A percentile compares a stretch with the other conserved stretches of the same genome.
Conservation (phyloP, 2,888 invertebrate species). For the Odontothrips loti region DNA sequence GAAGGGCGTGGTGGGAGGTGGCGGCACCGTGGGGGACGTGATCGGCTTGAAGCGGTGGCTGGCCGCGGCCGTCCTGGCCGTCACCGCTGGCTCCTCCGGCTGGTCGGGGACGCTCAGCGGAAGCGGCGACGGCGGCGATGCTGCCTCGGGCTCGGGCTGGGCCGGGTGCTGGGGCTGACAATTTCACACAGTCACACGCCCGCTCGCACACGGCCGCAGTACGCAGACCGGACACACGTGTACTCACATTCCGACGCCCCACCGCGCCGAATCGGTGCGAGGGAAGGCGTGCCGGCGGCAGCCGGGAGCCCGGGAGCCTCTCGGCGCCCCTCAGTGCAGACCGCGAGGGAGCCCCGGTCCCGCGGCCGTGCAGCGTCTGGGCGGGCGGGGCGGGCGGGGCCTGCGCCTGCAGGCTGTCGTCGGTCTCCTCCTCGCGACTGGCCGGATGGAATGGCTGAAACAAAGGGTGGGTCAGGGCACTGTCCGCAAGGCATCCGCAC, state of each 20-base stretch:
- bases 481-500: too few relatives aligned
- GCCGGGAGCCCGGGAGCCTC: too few relatives aligned
- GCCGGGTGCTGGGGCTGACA: background rate
- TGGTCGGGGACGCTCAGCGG: background rate
- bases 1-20: conserved; percentile 16
- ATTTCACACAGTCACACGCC: background rate
- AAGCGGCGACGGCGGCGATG: background rate
- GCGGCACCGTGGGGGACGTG: background rate
- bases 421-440: background rate
- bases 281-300: background rate
- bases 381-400: background rate
- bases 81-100: background rate
- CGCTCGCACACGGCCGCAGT: background rate
- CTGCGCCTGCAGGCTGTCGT: background rate
- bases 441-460: background rate
- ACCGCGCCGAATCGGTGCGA: conserved; percentile 10
- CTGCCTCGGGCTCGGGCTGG: background rate
- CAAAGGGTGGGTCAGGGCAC: too few relatives aligned
- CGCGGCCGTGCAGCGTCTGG: too few relatives aligned
- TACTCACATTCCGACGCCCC: background rate
- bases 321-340: background rate
- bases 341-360: background rate
- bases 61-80: background rate
- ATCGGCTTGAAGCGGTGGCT: background rate
- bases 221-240: background rate